Base-by-base conservation (phyloP, 2,113 vertebrate species). In the Cyanoramphus novaezelandiae region DNA sequence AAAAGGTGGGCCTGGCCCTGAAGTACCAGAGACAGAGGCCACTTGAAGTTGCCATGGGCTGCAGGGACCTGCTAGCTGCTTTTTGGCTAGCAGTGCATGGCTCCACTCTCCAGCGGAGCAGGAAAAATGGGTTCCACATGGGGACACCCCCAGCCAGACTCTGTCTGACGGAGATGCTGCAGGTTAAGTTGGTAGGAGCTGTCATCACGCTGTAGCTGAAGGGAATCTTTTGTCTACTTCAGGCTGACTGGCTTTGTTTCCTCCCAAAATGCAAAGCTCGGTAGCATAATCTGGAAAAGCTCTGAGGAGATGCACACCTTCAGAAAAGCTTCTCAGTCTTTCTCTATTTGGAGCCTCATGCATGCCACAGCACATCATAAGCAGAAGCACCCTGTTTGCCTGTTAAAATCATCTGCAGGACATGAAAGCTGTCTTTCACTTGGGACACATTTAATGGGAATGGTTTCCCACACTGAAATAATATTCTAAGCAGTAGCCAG, bases 341-440 rank as follows among this genome's bases (percentile, higher is more conserved):
- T 33, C 39, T 78, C 46, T 44, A 2, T 6, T 24, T 14, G 28
- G 53, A 49, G 14, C 28, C 29, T 88, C 15, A 8, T 47, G 37
- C 28, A 68, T 52, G 23, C 23, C 62, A 18, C 50, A 21, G 31
- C 13, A 24, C 1, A 0, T 27, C 44, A 4, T 33, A 39, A 75
- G 47, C 33, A 35, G 46, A 20, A 44, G 41, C 43, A 9, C 20
- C 0, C 0, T 10, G 60, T 37, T 29, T 0, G 0, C 33, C 43
- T 44, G 41, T 20, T 50, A 60, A 43, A 37, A 33, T 17, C 47
- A 65, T 16, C 68, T 75, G 43, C 55, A 60, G 62, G 47, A 87
- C 39, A 16, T 3, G 11, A 37, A 68, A 68, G 35, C 11, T 72
- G 67, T 4, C 57, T 85, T 60, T 71, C 47, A n/a, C 52, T 10